A percentile compares a stretch with the other conserved stretches of the same genome.
These are phyloP conservation scores for Drosophila melanica DNA, from an alignment of 1,140 invertebrate species.

Conservation along the genomic window DNA sequence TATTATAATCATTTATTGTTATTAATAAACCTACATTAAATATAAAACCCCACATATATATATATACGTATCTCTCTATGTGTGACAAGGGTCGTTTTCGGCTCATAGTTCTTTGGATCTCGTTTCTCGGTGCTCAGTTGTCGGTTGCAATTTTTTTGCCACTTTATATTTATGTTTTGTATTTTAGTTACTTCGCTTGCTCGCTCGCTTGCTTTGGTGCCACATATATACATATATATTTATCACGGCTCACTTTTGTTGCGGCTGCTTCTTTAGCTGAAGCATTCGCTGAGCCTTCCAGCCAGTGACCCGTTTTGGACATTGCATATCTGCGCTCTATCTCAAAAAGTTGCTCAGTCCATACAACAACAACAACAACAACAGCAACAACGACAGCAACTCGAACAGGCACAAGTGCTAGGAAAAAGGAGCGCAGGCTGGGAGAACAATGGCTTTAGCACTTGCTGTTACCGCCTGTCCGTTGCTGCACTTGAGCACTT, in stretches of 20 bases:
- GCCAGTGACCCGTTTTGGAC: conserved; percentile 39
- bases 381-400: conserved; percentile 9
- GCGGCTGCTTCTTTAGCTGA: conserved; percentile 43
- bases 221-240: conserved; percentile 45
- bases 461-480: conserved; percentile 57
- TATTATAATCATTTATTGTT: too few relatives aligned
- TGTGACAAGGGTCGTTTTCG: conserved; percentile 4
- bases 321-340: conserved; percentile 34
- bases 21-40: too few relatives aligned
- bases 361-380: conserved; percentile 11
- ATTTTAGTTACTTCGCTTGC: conserved; percentile 45
- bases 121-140: not conserved
- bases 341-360: conserved; percentile 28
- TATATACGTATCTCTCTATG: conserved; percentile 6
- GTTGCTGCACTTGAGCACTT: conserved; percentile 72
- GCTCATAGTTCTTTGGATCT: not conserved
- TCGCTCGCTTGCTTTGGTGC: conserved; percentile 29
- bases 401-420: conserved; percentile 2
- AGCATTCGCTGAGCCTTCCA: conserved; percentile 12
- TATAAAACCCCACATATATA: too few relatives aligned
- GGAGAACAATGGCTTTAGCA: conserved; percentile 72
- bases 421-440: conserved; percentile 41
- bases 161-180: conserved; percentile 52
- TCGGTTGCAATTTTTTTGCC: conserved; percentile 35
- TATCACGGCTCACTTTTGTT: conserved; percentile 69